Percentiles rank a stretch among this genome's conserved stretches.
Evolutionary conservation across 2,113 vertebrate species (phyloP).

Genomic region (Raja brachyura): DNA sequence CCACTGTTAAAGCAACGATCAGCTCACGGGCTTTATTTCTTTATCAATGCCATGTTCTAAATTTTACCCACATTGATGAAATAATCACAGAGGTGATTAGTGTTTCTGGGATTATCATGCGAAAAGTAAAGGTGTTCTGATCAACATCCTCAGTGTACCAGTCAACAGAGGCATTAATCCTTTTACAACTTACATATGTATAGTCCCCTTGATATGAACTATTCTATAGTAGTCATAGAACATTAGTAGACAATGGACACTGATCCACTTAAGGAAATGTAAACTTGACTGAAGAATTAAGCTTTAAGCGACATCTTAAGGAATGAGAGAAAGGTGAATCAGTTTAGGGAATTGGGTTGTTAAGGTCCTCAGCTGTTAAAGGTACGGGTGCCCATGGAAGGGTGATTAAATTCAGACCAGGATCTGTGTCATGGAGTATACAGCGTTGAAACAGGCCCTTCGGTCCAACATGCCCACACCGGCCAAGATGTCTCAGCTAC

Average conservation of each 20-base stretch:
- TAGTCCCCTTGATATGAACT: not conserved
- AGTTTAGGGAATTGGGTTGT: not conserved
- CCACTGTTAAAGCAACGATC: not conserved
- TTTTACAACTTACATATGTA: not conserved
- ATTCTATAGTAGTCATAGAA: not conserved
- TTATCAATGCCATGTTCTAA: not conserved
- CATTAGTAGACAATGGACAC: not conserved
- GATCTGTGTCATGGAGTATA: too few relatives aligned
- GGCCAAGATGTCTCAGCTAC: too few relatives aligned
- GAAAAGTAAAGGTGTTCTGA: not conserved
- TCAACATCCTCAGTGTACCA: too few relatives aligned
- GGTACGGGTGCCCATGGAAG: not conserved
- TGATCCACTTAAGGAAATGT: not conserved
- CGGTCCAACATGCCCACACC: too few relatives aligned
- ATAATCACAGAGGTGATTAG: not conserved
- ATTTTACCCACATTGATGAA: not conserved
- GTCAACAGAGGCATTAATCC: not conserved
- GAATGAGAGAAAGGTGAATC: not conserved
- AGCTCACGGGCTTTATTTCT: not conserved
- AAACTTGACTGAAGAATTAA: not conserved
- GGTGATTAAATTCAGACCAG: not conserved
- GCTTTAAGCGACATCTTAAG: not conserved
- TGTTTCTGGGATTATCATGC: not conserved
- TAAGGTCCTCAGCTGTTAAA: not conserved
- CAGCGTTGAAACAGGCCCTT: too few relatives aligned